A percentile compares a stretch with the other conserved stretches of the same genome.
phyloP scores from a whole-genome alignment of 2,797 vertebrate species.

The Myripristis jacobus region DNA sequence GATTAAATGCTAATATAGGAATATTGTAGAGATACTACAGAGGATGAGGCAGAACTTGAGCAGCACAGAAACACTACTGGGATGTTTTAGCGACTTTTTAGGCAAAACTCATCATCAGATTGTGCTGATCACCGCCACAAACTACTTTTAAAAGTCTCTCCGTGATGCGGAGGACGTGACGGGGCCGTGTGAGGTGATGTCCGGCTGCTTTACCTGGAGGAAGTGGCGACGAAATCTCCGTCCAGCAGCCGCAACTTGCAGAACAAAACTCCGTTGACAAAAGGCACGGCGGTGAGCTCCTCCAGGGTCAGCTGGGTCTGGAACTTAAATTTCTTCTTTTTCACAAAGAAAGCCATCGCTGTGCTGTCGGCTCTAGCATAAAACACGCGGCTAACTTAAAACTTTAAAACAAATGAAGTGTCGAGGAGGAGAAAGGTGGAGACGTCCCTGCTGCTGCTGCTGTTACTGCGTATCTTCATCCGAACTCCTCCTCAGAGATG shows the following conservation, averaged over 20 bases:
- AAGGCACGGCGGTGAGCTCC: slow-evolving; percentile 94
- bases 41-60: too few relatives aligned
- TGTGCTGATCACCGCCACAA: too few relatives aligned
- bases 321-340: slow-evolving; percentile 99
- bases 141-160: too few relatives aligned
- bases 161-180: neutral
- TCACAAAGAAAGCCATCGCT: slow-evolving; percentile 94
- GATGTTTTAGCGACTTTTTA: too few relatives aligned
- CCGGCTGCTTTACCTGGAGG: slow-evolving; percentile 86
- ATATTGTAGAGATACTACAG: too few relatives aligned
- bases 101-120: too few relatives aligned
- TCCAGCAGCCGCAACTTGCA: slow-evolving; percentile 95
- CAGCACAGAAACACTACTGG: too few relatives aligned
- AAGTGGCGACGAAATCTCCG: slow-evolving; percentile 92
- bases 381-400: too few relatives aligned
- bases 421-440: neutral
- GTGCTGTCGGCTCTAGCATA: neutral
- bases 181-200: too few relatives aligned
- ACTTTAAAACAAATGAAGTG: too few relatives aligned
- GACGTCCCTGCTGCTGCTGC: neutral
- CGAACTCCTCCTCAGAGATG: slow-evolving; percentile 43
- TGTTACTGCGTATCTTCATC: slow-evolving; percentile 37
- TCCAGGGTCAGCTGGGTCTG: slow-evolving; percentile 95
- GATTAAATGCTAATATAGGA: too few relatives aligned
- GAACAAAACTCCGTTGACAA: slow-evolving; percentile 97